Base-by-base conservation (phyloP, 1,140 invertebrate species). In the Aphidius gifuensis region DNA sequence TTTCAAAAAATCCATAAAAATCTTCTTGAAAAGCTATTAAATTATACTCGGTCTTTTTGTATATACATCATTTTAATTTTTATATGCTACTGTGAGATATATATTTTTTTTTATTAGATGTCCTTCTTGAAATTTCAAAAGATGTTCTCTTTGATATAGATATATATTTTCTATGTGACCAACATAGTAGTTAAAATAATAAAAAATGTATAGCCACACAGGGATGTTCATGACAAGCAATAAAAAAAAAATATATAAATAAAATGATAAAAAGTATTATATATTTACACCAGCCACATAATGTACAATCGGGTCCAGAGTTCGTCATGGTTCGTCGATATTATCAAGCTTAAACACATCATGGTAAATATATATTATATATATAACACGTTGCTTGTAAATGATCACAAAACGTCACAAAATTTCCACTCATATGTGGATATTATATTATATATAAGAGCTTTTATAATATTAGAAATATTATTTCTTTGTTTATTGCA, bases 371-470 rank as follows among this genome's bases (percentile, higher is more conserved):
- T 43, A 55, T 55, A 21, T 55, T 54, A 43, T 53, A 42, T 21
- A 48, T 42, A 60, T n/a, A 7, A 42, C 42, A 38, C 32, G 11
- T 23, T 32, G 23, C 23, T 32, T 32, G 23, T 32, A 32, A 32
- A 2, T 32, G 23, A 32, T 49, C 48, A 9, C 21, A 66, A 72
- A 66, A 71, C 69, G 72, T 75, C 72, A 75, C 68, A 66, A 74
- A 74, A 76, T 76, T 74, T 74, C 72, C 72, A 76, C 69, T 76
- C 66, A 55, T n/a, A 40, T 16, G 16, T 40, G n/a, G 5, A 38
- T 55, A 38, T 6, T 42, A 42, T 44, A 44, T 44, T 44, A 32
- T 32, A 32, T 1, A 32, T 32, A 32, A 0, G 23, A 3, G 23
- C 23, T 3, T 32, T 32, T 32, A 32, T 32, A 3, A 32, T 32